phyloP scores from a whole-genome alignment of 2,797 vertebrate genomes.

The Micrastur ruficollis region DNA sequence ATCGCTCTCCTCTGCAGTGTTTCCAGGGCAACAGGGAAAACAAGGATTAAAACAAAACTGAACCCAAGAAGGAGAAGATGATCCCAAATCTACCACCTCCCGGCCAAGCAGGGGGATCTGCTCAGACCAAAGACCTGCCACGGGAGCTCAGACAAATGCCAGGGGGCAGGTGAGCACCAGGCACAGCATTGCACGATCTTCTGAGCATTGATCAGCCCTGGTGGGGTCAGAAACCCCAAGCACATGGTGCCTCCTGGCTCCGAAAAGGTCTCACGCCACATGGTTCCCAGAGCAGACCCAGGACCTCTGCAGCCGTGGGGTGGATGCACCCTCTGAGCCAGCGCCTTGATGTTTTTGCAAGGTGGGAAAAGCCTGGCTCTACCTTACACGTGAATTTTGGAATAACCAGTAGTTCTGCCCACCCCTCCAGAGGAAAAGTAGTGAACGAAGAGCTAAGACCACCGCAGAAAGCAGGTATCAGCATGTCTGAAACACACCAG shows the following conservation, averaged over 20 bases:
- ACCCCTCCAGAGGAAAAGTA: neutral
- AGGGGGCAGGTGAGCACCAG: neutral
- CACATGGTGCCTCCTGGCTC: neutral
- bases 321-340: neutral
- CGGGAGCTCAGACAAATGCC: neutral
- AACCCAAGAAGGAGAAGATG: neutral
- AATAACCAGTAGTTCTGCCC: neutral
- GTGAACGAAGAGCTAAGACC: accelerated
- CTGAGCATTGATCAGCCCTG: neutral
- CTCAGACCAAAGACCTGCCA: neutral
- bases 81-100: neutral
- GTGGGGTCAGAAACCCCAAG: neutral
- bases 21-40: constrained; percentile 51
- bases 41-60: neutral
- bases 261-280: accelerated
- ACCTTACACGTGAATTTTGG: neutral
- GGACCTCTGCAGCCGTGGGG: neutral
- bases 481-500: accelerated
- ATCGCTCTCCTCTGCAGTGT: neutral
- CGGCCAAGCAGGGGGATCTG: neutral
- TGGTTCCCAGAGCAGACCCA: neutral
- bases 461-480: neutral
- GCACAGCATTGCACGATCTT: accelerated
- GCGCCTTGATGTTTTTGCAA: neutral
- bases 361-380: neutral